Base-by-base conservation (phyloP, 2,797 vertebrate genomes). In the Psittacula derbiana region DNA sequence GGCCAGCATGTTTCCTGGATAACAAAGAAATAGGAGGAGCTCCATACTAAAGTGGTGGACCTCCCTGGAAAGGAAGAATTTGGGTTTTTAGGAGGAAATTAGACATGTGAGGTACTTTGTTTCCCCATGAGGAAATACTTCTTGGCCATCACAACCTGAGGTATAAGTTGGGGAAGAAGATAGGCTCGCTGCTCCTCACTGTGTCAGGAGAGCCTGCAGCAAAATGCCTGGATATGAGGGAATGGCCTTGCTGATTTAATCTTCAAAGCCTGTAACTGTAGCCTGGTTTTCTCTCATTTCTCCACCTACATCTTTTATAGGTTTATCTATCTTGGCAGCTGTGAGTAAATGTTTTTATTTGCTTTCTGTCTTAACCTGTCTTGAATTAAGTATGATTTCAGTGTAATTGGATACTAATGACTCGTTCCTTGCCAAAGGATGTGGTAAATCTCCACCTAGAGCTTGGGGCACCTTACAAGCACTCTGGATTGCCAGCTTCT, bases 321-420 rank as follows among this genome's bases (percentile, higher is more conserved):
- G 33, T 91, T 91, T 90, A 96, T 92, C 95, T 93, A 8, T n/a
- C 70, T 95, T 95, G 95, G 90, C 90, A 95, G 73, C 76, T 44
- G 33, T 74, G 50, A 86, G 65, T 25, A 43, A 79, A 69, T 94
- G 73, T 95, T 96, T 97, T 93, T 92, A 92, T 96, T 95, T 93
- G 89, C 94, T 73, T 95, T 97, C 88, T 95, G 96, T 93, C 96
- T 96, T 96, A 96, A 97, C 96, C 93, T 96, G 96, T 93, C 96
- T 97, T 50, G 43, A 70, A 84, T 96, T 94, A 95, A 92, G 58
- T 11, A 92, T 95, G 95, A 96, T 97, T 97, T 95, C 90, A 94
- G 73, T 41, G 86, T 96, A 97, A 97, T 96, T 96, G 93, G 93
- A 94, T 90, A 94, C 88, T 95, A 96, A 97, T 97, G 92, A 93